These are phyloP conservation scores for Hemicrepidius hirtus DNA, from an alignment of 2,888 invertebrate genomes.

Conservation along the genomic window DNA sequence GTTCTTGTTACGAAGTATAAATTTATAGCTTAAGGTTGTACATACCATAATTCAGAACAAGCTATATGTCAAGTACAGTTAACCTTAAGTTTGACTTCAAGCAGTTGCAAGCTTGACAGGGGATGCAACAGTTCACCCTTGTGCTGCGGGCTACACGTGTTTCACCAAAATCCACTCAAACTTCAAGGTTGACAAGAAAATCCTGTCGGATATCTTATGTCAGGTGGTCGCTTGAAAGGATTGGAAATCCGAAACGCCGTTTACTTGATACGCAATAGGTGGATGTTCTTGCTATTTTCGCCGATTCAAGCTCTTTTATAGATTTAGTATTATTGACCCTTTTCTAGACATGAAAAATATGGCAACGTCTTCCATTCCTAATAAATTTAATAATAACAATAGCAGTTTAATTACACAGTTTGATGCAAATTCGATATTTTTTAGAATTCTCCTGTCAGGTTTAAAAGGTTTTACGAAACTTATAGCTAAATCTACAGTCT, in stretches of 20 bases:
- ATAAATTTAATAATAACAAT: too few species aligned
- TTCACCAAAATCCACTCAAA: constrained; percentile 61
- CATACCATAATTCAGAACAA: constrained; percentile 13
- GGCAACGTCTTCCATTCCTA: too few species aligned
- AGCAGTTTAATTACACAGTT: too few species aligned
- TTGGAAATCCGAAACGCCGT: constrained; percentile 57
- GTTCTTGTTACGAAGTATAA: constrained; percentile 18
- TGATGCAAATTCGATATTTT: too few species aligned
- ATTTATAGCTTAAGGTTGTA: constrained; percentile 19
- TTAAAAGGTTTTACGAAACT: too few species aligned
- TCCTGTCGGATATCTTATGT: constrained; percentile 60
- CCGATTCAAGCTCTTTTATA: constrained; percentile 12
- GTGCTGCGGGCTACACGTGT: constrained; percentile 57
- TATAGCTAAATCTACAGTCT: too few species aligned
- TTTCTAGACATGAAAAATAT: too few species aligned
- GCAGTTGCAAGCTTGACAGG: constrained; percentile 42
- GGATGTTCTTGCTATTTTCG: constrained; percentile 32
- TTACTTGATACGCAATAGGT: constrained; percentile 40
- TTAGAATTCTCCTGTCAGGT: too few species aligned
- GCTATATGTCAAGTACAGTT: constrained; percentile 38
- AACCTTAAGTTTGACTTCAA: constrained; percentile 38
- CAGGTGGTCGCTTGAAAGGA: constrained; percentile 60
- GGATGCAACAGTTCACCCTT: constrained; percentile 50
- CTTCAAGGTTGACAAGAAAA: constrained; percentile 62
- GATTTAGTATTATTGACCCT: background rate